A percentile compares a stretch with the other conserved stretches of the same genome.
Evolutionary conservation across 2,888 invertebrate species (phyloP).

Genomic region (Tiliacea aurago): DNA sequence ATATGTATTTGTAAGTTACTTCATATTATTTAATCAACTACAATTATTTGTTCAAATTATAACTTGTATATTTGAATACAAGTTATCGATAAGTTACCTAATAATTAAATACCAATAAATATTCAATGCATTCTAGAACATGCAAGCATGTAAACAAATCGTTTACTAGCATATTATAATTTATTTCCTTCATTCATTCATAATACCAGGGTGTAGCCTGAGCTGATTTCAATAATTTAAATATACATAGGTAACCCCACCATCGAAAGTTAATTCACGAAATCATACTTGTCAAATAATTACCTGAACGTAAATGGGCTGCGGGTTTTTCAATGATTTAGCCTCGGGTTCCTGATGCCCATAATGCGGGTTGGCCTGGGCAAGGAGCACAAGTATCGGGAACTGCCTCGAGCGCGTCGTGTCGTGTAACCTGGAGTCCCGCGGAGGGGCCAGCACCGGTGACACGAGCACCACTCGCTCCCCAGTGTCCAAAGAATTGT

Average conservation of each 20-base stretch:
- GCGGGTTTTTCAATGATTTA: slow-evolving; percentile 79
- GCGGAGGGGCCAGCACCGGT: slow-evolving; percentile 85
- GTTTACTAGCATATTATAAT: background rate
- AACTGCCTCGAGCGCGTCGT: slow-evolving; percentile 85
- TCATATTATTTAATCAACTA: background rate
- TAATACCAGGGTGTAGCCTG: background rate
- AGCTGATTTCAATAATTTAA: background rate
- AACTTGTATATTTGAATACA: too few relatives aligned
- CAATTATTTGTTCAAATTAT: background rate
- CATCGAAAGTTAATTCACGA: background rate
- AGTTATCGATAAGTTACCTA: too few relatives aligned
- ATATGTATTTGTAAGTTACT: background rate
- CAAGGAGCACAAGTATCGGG: slow-evolving; percentile 83
- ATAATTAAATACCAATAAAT: background rate
- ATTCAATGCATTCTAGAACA: background rate
- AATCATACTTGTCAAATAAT: slow-evolving; percentile 44
- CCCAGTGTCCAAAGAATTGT: slow-evolving; percentile 81
- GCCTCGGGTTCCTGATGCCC: slow-evolving; percentile 76
- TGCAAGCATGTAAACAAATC: background rate
- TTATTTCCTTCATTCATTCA: background rate
- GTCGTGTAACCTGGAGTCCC: slow-evolving; percentile 79
- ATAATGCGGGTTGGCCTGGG: slow-evolving; percentile 60
- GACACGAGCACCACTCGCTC: slow-evolving; percentile 83
- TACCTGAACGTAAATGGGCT: slow-evolving; percentile 87
- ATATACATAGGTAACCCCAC: too few relatives aligned